Conservation (phyloP, 2,888 invertebrate genomes). For the Linnaemya vulpina region DNA sequence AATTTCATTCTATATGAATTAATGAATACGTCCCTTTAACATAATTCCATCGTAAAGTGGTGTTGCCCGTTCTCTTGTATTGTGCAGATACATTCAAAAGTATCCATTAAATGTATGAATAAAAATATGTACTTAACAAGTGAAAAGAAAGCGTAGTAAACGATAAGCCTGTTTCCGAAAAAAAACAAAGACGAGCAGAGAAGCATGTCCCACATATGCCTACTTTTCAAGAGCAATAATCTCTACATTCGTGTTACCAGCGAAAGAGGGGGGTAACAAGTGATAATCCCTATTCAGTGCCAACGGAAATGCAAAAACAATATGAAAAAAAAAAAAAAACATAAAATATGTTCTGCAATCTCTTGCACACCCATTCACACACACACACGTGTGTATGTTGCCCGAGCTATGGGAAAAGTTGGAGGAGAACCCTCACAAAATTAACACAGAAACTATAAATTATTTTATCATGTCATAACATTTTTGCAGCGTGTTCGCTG, state of each 20-base stretch:
- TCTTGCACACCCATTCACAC: no score
- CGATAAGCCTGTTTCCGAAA: neutral
- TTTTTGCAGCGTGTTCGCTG: slow-evolving; percentile 4
- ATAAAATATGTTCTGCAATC: neutral
- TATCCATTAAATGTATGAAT: neutral
- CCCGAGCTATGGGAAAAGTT: neutral
- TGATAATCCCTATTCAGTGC: slow-evolving; percentile 70
- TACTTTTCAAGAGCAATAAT: slow-evolving; percentile 47
- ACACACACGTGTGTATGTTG: neutral
- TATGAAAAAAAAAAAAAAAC: no score
- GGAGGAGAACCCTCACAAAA: neutral
- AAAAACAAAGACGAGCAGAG: slow-evolving; percentile 5
- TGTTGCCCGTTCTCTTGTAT: no score
- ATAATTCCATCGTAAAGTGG: no score
- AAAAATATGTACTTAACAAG: neutral
- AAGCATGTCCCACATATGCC: slow-evolving; percentile 47
- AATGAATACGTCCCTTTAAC: no score
- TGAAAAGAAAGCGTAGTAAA: neutral
- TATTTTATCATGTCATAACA: slow-evolving; percentile 59
- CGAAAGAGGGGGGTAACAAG: slow-evolving; percentile 24
- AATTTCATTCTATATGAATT: no score
- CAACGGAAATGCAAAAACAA: slow-evolving; percentile 63
- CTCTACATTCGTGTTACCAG: slow-evolving; percentile 6
- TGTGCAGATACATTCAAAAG: neutral
- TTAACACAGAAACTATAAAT: slow-evolving; percentile 45